Conservation (phyloP, 2,888 invertebrate genomes). For the Megalurothrips usitatus region DNA sequence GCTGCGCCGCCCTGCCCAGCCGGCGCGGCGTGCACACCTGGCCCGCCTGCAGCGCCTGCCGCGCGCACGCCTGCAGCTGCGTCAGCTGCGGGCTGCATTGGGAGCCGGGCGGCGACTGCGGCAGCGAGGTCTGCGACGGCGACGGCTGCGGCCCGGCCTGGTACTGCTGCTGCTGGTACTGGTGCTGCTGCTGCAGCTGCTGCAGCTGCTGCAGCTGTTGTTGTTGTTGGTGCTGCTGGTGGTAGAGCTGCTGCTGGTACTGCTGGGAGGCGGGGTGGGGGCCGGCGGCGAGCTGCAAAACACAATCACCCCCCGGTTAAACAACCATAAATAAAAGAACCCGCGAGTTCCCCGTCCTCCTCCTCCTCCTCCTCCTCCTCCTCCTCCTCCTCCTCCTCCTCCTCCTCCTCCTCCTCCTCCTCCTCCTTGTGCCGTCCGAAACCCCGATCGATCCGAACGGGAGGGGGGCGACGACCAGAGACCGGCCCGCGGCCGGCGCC, state of each 20-base stretch:
- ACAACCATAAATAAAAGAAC: too few relatives aligned
- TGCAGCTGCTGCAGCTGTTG: conserved; percentile 41
- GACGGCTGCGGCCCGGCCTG: conserved; percentile 39
- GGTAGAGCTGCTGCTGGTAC: conserved; percentile 30
- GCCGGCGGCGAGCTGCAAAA: conserved; percentile 26
- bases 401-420: too few relatives aligned
- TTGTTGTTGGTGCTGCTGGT: conserved; percentile 31
- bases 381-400: too few relatives aligned
- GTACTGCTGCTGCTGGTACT: conserved; percentile 37
- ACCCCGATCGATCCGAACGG: too few relatives aligned
- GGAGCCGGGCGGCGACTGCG: conserved; percentile 24
- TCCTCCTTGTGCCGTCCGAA: too few relatives aligned
- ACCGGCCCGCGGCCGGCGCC: too few relatives aligned
- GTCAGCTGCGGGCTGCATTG: conserved; percentile 30
- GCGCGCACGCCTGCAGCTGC: conserved; percentile 31
- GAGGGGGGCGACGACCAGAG: too few relatives aligned
- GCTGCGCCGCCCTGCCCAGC: neutral
- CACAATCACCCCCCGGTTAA: too few relatives aligned
- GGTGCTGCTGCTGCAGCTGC: conserved; percentile 42
- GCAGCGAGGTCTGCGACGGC: conserved; percentile 30
- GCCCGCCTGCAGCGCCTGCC: conserved; percentile 25
- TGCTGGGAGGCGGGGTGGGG: conserved; percentile 31
- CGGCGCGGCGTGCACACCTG: conserved; percentile 18
- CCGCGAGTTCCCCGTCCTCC: too few relatives aligned
- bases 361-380: too few relatives aligned